Conservation (phyloP, 2,888 invertebrate genomes). For the Sarcophaga rosellei region DNA sequence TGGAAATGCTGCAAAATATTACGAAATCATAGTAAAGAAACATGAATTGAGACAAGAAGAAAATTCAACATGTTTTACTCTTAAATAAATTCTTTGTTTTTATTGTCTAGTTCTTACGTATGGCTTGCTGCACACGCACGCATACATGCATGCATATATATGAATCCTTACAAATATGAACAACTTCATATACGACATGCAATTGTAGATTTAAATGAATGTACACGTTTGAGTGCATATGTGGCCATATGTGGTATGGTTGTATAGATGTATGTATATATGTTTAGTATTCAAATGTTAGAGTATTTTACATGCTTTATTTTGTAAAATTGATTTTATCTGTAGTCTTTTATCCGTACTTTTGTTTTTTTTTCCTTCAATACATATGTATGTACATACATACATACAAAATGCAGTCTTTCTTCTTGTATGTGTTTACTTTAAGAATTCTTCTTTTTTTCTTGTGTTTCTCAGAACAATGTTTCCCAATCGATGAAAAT, state of each 20-base stretch:
- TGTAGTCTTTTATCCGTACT: not conserved
- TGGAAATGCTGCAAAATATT: too few species aligned
- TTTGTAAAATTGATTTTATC: slow-evolving; percentile 63
- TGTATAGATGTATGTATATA: not conserved
- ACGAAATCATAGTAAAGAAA: not conserved
- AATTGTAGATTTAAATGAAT: not conserved
- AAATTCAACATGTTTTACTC: slow-evolving; percentile 48
- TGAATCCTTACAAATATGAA: not conserved
- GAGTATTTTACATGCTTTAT: slow-evolving; percentile 47
- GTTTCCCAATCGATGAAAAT: slow-evolving; percentile 59
- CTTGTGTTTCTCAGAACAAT: slow-evolving; percentile 32
- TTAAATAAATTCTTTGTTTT: slow-evolving; percentile 45
- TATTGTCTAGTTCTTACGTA: slow-evolving; percentile 44
- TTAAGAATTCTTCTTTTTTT: not conserved
- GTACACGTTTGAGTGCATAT: not conserved
- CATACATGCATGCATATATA: not conserved
- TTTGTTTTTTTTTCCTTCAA: slow-evolving; percentile 1
- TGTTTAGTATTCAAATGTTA: not conserved
- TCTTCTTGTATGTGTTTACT: not conserved
- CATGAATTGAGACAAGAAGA: not conserved
- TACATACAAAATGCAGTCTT: slow-evolving; percentile 31
- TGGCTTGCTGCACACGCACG: not conserved
- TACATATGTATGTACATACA: too few species aligned
- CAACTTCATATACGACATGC: not conserved
- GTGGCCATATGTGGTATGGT: too few species aligned